These are phyloP conservation scores for Rhinophrynus dorsalis DNA, from an alignment of 2,797 vertebrate genomes.

Conservation along the genomic window DNA sequence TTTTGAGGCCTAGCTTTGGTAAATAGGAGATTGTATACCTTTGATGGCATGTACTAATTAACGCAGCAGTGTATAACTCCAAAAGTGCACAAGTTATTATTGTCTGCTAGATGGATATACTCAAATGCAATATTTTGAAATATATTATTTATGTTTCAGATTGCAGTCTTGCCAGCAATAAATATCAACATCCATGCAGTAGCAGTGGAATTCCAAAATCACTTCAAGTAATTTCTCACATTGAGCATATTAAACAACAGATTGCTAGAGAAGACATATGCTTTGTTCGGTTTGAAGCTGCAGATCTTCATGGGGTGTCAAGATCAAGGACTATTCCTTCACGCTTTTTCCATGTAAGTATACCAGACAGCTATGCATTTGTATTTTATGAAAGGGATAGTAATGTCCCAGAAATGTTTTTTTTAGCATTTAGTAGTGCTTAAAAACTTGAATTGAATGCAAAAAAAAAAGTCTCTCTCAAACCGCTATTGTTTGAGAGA, in stretches of 20 bases:
- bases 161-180: slow-evolving; percentile 29
- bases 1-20: too few relatives aligned
- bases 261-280: slow-evolving; percentile 81
- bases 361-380: background rate
- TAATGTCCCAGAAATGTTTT: too few relatives aligned
- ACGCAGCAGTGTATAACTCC: too few relatives aligned
- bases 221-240: slow-evolving; percentile 68
- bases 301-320: slow-evolving; percentile 90
- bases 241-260: slow-evolving; percentile 89
- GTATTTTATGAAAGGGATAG: too few relatives aligned
- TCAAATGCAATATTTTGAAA: background rate
- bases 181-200: slow-evolving; percentile 57
- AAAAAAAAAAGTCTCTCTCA: too few relatives aligned
- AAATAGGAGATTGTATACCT: too few relatives aligned
- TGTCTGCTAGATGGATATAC: background rate
- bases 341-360: slow-evolving; percentile 87
- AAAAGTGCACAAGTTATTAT: too few relatives aligned
- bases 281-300: slow-evolving; percentile 90
- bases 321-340: slow-evolving; percentile 90
- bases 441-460: too few relatives aligned
- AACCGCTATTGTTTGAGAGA: too few relatives aligned
- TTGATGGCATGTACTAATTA: too few relatives aligned
- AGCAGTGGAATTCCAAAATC: slow-evolving; percentile 62
- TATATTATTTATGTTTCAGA: slow-evolving; percentile 6
- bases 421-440: too few relatives aligned